Evolutionary conservation across 2,888 invertebrate genomes (phyloP), one percentile per base, ranked within the genome.

Genomic region (Amblyteles armatorius): DNA sequence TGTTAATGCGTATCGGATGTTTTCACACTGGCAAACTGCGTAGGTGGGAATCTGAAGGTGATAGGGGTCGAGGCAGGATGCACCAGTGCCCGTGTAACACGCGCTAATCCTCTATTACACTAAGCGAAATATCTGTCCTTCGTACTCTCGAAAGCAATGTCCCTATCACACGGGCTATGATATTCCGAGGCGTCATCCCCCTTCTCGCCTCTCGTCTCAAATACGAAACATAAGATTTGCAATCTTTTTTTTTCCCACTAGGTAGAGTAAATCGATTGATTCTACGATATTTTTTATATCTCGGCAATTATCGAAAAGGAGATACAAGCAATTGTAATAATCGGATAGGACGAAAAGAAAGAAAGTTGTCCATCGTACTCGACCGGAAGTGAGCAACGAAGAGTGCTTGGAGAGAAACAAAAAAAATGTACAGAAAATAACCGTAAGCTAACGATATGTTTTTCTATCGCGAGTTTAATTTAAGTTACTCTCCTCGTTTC

Each of bases 391-490:
- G 19, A 36, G 50, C 33, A 76, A 65, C 50, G 22, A 33, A 65
- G 11, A 76, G 65, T 65, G 63, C 63, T 29, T 33, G 50, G 48
- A 19, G 48, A 36, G 1, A n/a, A 65, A 36, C 33, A 2, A 74
- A 26, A 40, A 57, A 40, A 73, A n/a, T n/a, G 13, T 36, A 22
- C 3, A 33, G n/a, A 29, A 63, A 63, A 63, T 29, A 63, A 63
- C 55, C 50, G n/a, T 19, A 57, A 26, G n/a, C 33, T 63, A 33
- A 29, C 60, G 29, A 29, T 63, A 63, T 29, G 29, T 55, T 33
- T 73, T 74, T 83, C 74, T 74, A 68, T 63, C 82, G 74, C 72
- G 82, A 85, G 71, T 79, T 76, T 82, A 71, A 73, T 82, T 78
- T 72, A 57, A 26, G 22, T 57, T 78, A 71, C 48, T 57, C 65